phyloP scores from a whole-genome alignment of 2,888 invertebrate species.

The Tachina grossa region DNA sequence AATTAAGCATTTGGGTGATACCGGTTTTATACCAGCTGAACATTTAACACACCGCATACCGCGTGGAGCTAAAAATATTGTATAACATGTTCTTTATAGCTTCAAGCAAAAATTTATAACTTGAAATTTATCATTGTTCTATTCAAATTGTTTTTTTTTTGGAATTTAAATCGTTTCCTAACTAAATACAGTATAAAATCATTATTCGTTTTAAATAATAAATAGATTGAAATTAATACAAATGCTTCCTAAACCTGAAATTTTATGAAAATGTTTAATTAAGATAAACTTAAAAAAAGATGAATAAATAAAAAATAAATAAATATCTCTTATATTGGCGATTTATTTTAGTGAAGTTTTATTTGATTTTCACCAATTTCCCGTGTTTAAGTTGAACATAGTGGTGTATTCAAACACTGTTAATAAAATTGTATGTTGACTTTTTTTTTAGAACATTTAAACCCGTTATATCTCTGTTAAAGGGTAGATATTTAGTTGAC shows the following conservation, averaged over 20 bases:
- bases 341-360: too few relatives aligned
- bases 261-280: slow-evolving; percentile 14
- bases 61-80: slow-evolving; percentile 78
- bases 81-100: slow-evolving; percentile 70
- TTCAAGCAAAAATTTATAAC: background rate
- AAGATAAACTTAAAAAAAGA: background rate
- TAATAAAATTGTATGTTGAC: too few relatives aligned
- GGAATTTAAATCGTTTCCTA: slow-evolving; percentile 8
- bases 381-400: too few relatives aligned
- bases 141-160: slow-evolving; percentile 3
- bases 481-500: too few relatives aligned
- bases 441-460: too few relatives aligned
- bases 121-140: background rate
- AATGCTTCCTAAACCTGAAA: slow-evolving; percentile 40
- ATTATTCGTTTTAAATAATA: slow-evolving; percentile 19
- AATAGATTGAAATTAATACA: slow-evolving; percentile 20
- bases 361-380: too few relatives aligned
- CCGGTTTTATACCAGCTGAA: slow-evolving; percentile 93
- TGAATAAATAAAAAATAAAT: too few relatives aligned
- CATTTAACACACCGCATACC: slow-evolving; percentile 86
- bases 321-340: too few relatives aligned
- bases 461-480: too few relatives aligned
- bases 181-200: slow-evolving; percentile 17
- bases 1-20: slow-evolving; percentile 92
- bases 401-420: too few relatives aligned